phyloP scores from a whole-genome alignment of 2,797 vertebrate genomes.

The Xiphorhynchus erythropygius region DNA sequence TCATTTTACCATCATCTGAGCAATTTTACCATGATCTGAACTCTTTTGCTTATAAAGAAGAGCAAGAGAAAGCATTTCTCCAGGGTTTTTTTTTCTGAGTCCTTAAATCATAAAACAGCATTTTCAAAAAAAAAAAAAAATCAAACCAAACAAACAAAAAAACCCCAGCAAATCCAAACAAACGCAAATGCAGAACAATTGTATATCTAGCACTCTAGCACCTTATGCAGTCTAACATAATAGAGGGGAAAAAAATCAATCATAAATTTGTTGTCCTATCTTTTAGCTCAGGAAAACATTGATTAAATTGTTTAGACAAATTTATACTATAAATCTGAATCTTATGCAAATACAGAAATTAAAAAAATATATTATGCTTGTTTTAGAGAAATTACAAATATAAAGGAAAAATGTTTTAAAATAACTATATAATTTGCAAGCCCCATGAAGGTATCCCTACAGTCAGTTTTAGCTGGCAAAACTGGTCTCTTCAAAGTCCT shows the following conservation, averaged over 20 bases:
- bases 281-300: not conserved
- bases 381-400: not conserved
- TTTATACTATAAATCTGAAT: not conserved
- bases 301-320: slow-evolving; percentile 38
- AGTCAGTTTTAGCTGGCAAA: not conserved
- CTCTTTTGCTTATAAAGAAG: not conserved
- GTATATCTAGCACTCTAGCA: not conserved
- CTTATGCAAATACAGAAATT: not conserved
- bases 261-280: not conserved
- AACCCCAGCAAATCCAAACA: not conserved
- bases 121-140: not conserved
- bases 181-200: not conserved
- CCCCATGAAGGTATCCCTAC: accelerated
- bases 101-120: not conserved
- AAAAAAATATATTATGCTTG: not conserved
- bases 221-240: not conserved
- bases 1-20: not conserved
- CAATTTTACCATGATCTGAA: not conserved
- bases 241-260: not conserved
- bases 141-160: too few species aligned
- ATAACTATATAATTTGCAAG: not conserved
- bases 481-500: not conserved
- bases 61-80: not conserved
- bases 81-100: not conserved
- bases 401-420: not conserved